A percentile compares a stretch with the other conserved stretches of the same genome.
phyloP scores from a whole-genome alignment of 2,888 invertebrate genomes.

The Ophioninae sp. region DNA sequence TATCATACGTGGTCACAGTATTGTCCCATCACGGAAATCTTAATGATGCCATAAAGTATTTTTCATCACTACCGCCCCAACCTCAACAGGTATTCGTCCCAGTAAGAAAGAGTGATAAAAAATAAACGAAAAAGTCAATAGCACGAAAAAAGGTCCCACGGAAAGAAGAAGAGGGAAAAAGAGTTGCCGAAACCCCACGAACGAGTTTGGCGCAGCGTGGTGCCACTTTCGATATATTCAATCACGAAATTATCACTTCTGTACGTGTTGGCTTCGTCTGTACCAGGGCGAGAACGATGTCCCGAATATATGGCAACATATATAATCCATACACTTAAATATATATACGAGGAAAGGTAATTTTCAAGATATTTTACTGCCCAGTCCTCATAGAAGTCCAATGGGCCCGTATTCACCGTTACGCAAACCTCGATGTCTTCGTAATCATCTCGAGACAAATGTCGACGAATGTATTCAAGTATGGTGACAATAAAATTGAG shows the following conservation, averaged over 20 bases:
- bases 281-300: conserved; percentile 49
- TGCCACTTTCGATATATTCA: conserved; percentile 79
- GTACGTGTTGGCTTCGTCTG: conserved; percentile 69
- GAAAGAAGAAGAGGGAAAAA: conserved; percentile 25
- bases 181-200: conserved; percentile 69
- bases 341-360: background rate
- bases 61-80: conserved; percentile 69
- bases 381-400: too few species aligned
- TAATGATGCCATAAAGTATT: conserved; percentile 80
- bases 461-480: too few species aligned
- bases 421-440: too few species aligned
- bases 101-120: conserved; percentile 11
- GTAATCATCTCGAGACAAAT: too few species aligned
- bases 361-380: background rate
- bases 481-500: too few species aligned
- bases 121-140: conserved; percentile 20
- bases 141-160: background rate
- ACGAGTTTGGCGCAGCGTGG: conserved; percentile 78
- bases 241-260: conserved; percentile 81
- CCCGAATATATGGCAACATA: conserved; percentile 12
- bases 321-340: conserved; percentile 11
- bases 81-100: conserved; percentile 13
- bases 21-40: conserved; percentile 76
- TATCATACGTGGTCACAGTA: conserved; percentile 60
- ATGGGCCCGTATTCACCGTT: too few species aligned